Evolutionary conservation across 2,888 invertebrate genomes (phyloP).

Genomic region (Mactromeris polynyma): DNA sequence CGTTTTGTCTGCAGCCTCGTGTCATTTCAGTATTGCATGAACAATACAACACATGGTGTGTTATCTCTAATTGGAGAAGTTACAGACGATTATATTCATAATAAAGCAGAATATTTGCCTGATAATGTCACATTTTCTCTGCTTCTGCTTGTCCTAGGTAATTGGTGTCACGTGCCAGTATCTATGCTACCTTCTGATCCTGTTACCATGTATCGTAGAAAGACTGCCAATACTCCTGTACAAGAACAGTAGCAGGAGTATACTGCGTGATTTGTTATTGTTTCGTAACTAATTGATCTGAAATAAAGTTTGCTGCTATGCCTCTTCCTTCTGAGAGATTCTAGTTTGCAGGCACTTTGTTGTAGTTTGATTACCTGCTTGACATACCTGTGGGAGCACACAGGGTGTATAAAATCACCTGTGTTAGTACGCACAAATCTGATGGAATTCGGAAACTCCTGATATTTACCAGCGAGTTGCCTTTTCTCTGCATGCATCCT

Average conservation of each 20-base stretch:
- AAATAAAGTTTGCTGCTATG: not conserved
- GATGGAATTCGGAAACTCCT: not conserved
- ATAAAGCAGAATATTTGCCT: conserved; percentile 1
- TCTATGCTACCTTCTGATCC: not conserved
- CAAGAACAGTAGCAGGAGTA: not conserved
- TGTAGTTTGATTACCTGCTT: not conserved
- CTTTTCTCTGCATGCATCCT: not conserved
- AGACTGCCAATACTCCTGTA: not conserved
- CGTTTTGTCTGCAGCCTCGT: not conserved
- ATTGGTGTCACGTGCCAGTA: not conserved
- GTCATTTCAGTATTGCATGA: not conserved
- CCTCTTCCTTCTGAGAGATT: not conserved
- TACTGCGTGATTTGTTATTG: not conserved
- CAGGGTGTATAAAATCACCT: not conserved
- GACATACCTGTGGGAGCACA: not conserved
- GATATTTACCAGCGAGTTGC: not conserved
- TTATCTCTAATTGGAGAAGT: conserved; percentile 6
- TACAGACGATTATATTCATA: not conserved
- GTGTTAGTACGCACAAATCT: not conserved
- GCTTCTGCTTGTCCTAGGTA: not conserved
- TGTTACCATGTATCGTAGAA: not conserved
- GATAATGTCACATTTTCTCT: conserved; percentile 7
- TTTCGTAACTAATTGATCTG: not conserved
- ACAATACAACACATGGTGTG: not conserved
- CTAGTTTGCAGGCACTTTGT: not conserved